phyloP scores from a whole-genome alignment of 2,888 invertebrate genomes.

The Auanema freiburgensis region DNA sequence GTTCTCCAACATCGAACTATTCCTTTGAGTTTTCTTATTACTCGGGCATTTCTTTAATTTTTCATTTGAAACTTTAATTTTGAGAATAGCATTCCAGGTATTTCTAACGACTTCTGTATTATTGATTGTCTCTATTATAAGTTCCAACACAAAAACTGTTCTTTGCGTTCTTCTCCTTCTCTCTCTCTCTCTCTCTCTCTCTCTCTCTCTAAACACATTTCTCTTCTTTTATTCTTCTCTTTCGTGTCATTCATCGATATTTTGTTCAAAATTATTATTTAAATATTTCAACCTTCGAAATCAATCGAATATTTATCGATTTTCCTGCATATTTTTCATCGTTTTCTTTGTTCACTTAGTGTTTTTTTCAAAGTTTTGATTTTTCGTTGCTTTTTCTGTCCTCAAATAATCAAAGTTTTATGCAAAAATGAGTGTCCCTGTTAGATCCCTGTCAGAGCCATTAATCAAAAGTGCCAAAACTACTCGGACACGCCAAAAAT shows the following conservation, averaged over 20 bases:
- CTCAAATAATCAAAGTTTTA: no score
- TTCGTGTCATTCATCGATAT: background rate
- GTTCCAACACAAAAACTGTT: slow-evolving; percentile 2
- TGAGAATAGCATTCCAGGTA: background rate
- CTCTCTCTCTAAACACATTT: background rate
- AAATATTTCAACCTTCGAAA: background rate
- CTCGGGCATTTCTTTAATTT: no score
- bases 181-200: slow-evolving; percentile 15
- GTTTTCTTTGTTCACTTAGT: background rate
- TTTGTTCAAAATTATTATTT: slow-evolving; percentile 5
- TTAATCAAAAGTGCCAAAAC: no score
- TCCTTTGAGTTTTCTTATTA: no score
- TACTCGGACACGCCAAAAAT: no score
- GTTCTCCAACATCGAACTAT: no score
- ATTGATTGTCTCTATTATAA: background rate
- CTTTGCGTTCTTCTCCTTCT: slow-evolving; percentile 4
- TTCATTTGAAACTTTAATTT: no score
- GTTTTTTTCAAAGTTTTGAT: no score
- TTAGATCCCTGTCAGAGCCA: no score
- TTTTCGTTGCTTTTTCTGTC: no score
- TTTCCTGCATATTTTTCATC: background rate
- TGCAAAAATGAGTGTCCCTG: no score
- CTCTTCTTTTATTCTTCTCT: slow-evolving; percentile 3
- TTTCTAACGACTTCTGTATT: background rate
- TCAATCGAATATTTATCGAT: background rate